phyloP scores from a whole-genome alignment of 2,797 vertebrate species.

The Peromyscus melanophrys region DNA sequence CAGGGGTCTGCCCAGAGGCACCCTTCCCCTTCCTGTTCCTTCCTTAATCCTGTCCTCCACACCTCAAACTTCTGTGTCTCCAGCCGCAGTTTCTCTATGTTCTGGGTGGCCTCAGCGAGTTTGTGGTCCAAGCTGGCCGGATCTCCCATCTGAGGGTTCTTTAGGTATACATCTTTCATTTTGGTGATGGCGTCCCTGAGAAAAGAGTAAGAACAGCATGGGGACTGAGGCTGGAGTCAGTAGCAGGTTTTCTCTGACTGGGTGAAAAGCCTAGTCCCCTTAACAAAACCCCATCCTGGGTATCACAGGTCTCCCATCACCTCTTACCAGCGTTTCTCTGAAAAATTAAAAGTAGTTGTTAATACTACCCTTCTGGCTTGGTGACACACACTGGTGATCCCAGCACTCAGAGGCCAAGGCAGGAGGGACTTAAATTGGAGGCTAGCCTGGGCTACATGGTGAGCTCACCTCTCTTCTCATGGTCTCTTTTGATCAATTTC shows the following conservation, averaged over 20 bases:
- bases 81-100: slow-evolving; percentile 93
- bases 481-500: neutral
- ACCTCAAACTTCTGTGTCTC: slow-evolving; percentile 97
- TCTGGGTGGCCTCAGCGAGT: slow-evolving; percentile 94
- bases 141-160: slow-evolving; percentile 97
- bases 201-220: neutral
- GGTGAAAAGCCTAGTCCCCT: neutral
- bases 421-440: neutral
- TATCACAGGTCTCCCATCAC: neutral
- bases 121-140: slow-evolving; percentile 94
- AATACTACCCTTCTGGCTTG: neutral
- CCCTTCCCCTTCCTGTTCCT: neutral
- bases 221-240: neutral
- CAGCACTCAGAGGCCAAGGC: neutral
- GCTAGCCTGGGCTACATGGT: neutral
- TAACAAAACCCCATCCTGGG: neutral
- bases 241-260: neutral
- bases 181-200: slow-evolving; percentile 96
- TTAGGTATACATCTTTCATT: slow-evolving; percentile 97
- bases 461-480: neutral
- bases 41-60: neutral
- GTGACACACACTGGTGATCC: neutral
- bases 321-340: neutral
- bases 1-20: neutral
- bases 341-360: neutral